Evolutionary conservation across 2,888 invertebrate genomes (phyloP).

Genomic region (Sepioteuthis lessoniana): DNA sequence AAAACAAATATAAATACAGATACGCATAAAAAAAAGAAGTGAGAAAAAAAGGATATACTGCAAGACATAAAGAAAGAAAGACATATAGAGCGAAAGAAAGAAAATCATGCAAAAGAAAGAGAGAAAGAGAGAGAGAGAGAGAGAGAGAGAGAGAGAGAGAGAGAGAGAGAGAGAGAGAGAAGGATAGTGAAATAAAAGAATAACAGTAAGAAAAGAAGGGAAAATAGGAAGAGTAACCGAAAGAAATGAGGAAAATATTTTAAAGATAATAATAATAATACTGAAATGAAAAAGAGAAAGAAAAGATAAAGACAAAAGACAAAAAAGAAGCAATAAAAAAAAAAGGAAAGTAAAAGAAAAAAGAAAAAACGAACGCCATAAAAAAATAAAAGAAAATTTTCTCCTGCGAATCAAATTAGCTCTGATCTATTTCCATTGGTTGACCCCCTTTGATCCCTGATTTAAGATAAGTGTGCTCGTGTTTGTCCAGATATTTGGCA

Average conservation of each 20-base stretch:
- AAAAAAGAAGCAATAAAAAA: not conserved
- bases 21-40: not conserved
- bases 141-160: not conserved
- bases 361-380: not conserved
- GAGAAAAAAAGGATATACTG: too few relatives aligned
- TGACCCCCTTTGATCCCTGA: not conserved
- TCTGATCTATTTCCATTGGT: conserved; percentile 9
- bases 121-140: not conserved
- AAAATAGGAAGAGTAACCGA: not conserved
- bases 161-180: not conserved
- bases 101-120: not conserved
- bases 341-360: not conserved
- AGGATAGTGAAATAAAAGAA: not conserved
- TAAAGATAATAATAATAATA: not conserved
- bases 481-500: not conserved
- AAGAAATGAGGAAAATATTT: not conserved
- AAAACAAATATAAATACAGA: too few relatives aligned
- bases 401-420: not conserved
- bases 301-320: not conserved
- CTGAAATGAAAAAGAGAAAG: not conserved
- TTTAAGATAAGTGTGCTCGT: not conserved
- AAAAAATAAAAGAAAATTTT: not conserved
- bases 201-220: not conserved
- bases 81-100: too few relatives aligned
- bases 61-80: too few relatives aligned